Base-by-base conservation (phyloP, 2,888 invertebrate genomes). In the Tenthredo distinguenda region DNA sequence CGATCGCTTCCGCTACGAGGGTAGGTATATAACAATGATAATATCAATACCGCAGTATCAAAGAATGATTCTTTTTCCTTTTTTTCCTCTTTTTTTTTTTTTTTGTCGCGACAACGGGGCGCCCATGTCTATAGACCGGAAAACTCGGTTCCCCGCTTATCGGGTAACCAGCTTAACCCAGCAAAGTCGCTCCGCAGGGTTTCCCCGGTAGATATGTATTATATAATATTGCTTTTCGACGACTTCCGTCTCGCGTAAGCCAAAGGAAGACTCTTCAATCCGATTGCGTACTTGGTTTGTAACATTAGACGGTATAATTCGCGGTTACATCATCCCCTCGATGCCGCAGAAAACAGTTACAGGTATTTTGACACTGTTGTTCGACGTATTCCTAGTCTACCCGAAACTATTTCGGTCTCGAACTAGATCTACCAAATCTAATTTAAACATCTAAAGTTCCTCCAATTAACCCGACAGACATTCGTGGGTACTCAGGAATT, bases 91-190 rank as follows among this genome's bases (percentile, higher is more conserved):
- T 77, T 77, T 34, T 34, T 6, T 7, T 74, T 43, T 43, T 40
- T 72, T 74, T 74, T 47, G 18, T 77, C 31, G 55, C 62, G 79
- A 81, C 79, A 37, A 81, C 81, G 81, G 81, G 81, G 81, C 81
- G 62, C 62, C 77, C 55, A 55, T 7, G 77, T 77, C 77, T 77
- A 77, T 77, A 77, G 47, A 55, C 50, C 62, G 81, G 58, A 81
- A 81, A 81, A 81, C 58, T 62, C 81, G 81, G 81, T 81, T 62
- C 81, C n/a, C 21, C 81, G 81, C 81, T 81, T 81, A 81, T 81
- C 81, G 37, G 40, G 62, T 81, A 81, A 81, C 62, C 58, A 81
- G 62, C 58, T 81, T 81, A 58, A 62, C 50, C 81, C 81, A 34
- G 62, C 4, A 58, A 81, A 81, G 62, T 40, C 12, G 31, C 40